Evolutionary conservation across 2,113 vertebrate species (phyloP), one percentile per base, ranked within the genome.

Genomic region (Engystomops pustulosus): DNA sequence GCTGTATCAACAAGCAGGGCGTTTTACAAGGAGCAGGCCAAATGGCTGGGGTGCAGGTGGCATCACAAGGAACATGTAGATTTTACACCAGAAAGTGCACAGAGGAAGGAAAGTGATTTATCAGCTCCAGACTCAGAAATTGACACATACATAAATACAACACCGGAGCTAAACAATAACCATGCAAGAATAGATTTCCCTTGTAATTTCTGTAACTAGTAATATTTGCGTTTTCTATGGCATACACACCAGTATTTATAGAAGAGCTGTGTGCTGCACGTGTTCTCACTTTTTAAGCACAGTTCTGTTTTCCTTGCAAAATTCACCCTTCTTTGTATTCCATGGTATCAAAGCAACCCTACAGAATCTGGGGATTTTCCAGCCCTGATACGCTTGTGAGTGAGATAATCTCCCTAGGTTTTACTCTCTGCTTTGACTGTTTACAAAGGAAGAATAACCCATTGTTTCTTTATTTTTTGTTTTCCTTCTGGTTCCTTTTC

Each of bases 391-490:
- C 30, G 72, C 72, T 34, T 68, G 60, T 77, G 72, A 84, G 82
- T 68, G 82, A 84, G 82, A 84, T 78, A 84, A 84, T 78, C 82
- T 84, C 60, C 82, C 27, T 30, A 49, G 82, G 72, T 77, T 84
- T 84, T 68, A 47, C 72, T 76, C 58, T 84, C 60, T 41, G 60
- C 30, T 84, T 84, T 69, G 32, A 45, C 45, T 84, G 72, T 84
- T 84, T 84, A 84, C 82, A 84, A 76, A 68, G 77, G 72, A 68
- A 84, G 72, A 83, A 75, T 75, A 47, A 76, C 25, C 58, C 44
- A 76, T 84, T 84, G 82, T 76, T 44, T 77, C 72, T 77, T 67
- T 84, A 84, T 84, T 84, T 84, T 77, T 74, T 84, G 71, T 84
- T 84, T 72, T 82, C 55, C 65, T 49, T 76, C 71, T 68, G 58